Evolutionary conservation across 2,888 invertebrate genomes (phyloP).

Genomic region (Heliconius aoede): DNA sequence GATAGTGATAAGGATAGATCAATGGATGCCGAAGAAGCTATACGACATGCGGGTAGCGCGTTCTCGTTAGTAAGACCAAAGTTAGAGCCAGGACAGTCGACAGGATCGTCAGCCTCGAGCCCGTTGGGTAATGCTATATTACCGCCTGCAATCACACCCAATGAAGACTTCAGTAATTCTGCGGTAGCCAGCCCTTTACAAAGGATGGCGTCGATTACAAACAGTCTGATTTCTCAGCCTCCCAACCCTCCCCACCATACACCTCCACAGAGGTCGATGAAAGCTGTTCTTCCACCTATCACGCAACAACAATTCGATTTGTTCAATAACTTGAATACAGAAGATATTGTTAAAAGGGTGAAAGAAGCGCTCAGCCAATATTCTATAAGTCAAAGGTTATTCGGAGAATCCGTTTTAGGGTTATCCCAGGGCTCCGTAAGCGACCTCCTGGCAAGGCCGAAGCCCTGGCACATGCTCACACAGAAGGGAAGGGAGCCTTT

Average conservation of each 20-base stretch:
- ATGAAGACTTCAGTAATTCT: slow-evolving; percentile 90
- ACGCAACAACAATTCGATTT: slow-evolving; percentile 99
- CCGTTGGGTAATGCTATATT: slow-evolving; percentile 93
- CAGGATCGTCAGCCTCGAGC: slow-evolving; percentile 92
- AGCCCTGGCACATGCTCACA: slow-evolving; percentile 99
- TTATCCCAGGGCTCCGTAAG: slow-evolving; percentile 98
- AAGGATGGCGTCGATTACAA: slow-evolving; percentile 98
- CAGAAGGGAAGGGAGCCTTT: slow-evolving; percentile 98
- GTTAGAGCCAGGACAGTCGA: slow-evolving; percentile 90
- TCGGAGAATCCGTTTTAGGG: slow-evolving; percentile 99
- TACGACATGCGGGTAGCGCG: slow-evolving; percentile 91
- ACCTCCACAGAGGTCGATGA: slow-evolving; percentile 93
- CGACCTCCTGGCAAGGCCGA: slow-evolving; percentile 97
- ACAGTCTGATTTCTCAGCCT: slow-evolving; percentile 96
- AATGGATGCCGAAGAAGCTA: slow-evolving; percentile 86
- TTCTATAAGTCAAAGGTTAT: slow-evolving; percentile 98
- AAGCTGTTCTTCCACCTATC: slow-evolving; percentile 98
- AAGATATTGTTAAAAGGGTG: slow-evolving; percentile 98
- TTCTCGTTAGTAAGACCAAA: slow-evolving; percentile 95
- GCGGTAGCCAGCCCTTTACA: slow-evolving; percentile 97
- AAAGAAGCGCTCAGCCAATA: slow-evolving; percentile 97
- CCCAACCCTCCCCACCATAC: slow-evolving; percentile 93
- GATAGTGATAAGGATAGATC: slow-evolving; percentile 87
- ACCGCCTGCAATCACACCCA: slow-evolving; percentile 92
- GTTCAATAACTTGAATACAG: slow-evolving; percentile 98